Evolutionary conservation across 2,113 vertebrate genomes (phyloP).

Genomic region (Nycticorax nycticorax): DNA sequence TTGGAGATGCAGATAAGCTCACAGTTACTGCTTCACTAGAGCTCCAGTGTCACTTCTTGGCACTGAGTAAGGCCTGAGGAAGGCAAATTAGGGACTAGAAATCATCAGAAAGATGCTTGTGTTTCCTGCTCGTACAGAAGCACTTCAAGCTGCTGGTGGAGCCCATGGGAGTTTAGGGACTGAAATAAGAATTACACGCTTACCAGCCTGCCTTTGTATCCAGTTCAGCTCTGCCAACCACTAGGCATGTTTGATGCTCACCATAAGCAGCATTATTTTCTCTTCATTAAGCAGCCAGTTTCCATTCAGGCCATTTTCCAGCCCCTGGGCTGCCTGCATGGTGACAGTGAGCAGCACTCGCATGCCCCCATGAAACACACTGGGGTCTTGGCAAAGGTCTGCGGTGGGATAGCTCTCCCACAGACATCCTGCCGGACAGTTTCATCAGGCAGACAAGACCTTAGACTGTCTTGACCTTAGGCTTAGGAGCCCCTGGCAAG

Average conservation of each 20-base stretch:
- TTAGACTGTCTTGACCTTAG: background rate
- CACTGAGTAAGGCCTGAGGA: background rate
- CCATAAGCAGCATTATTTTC: background rate
- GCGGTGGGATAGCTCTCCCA: background rate
- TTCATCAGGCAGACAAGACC: background rate
- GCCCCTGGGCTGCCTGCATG: background rate
- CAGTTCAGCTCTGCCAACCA: background rate
- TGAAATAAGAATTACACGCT: background rate
- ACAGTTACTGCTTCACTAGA: background rate
- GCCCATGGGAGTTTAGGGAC: background rate
- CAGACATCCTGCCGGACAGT: background rate
- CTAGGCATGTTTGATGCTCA: background rate
- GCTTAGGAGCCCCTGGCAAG: background rate
- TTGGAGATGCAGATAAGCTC: background rate
- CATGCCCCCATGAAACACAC: fast-evolving
- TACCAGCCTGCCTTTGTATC: background rate
- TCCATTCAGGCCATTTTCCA: background rate
- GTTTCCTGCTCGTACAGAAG: background rate
- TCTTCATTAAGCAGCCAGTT: background rate
- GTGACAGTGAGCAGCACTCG: fast-evolving
- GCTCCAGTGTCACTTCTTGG: background rate
- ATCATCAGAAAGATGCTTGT: background rate
- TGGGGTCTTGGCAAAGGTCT: background rate
- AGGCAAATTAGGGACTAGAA: background rate
- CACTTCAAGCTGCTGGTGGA: background rate